A percentile compares a stretch with the other conserved stretches of the same genome.
Conservation (phyloP, 2,797 vertebrate genomes). For the Smutsia gigantea region DNA sequence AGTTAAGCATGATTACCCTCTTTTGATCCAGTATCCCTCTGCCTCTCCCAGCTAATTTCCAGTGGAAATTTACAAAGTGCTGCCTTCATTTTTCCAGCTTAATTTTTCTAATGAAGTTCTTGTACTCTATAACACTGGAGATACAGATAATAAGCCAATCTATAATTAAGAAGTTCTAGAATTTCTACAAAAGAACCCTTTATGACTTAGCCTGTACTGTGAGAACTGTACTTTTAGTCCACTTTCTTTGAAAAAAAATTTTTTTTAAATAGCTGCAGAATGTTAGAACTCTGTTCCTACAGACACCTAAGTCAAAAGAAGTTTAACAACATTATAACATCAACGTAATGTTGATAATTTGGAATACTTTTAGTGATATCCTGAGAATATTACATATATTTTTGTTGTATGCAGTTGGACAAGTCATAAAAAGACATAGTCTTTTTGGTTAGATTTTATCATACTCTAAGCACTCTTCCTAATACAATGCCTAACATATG, state of each 20-base stretch:
- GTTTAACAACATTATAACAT: background rate
- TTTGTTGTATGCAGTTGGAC: background rate
- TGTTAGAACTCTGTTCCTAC: constrained; percentile 62
- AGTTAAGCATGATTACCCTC: constrained; percentile 90
- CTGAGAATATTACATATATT: background rate
- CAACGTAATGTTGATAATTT: background rate
- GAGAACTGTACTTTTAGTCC: constrained; percentile 66
- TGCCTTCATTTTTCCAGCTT: constrained; percentile 88
- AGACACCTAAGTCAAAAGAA: constrained; percentile 9
- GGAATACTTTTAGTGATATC: background rate
- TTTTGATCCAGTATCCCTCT: constrained; percentile 91
- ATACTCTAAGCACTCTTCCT: background rate
- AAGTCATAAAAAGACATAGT: background rate
- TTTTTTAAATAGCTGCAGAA: constrained; percentile 60
- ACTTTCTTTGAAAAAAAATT: constrained; percentile 38
- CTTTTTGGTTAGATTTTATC: background rate
- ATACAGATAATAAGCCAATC: constrained; percentile 88
- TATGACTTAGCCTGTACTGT: constrained; percentile 71
- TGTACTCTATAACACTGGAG: constrained; percentile 86
- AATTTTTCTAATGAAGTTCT: constrained; percentile 91
- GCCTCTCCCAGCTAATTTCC: constrained; percentile 90
- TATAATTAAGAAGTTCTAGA: constrained; percentile 88
- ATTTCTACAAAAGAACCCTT: constrained; percentile 83
- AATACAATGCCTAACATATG: background rate
- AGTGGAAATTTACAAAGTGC: constrained; percentile 90